Evolutionary conservation across 2,797 vertebrate species (phyloP).

Genomic region (Anguilla megastoma): DNA sequence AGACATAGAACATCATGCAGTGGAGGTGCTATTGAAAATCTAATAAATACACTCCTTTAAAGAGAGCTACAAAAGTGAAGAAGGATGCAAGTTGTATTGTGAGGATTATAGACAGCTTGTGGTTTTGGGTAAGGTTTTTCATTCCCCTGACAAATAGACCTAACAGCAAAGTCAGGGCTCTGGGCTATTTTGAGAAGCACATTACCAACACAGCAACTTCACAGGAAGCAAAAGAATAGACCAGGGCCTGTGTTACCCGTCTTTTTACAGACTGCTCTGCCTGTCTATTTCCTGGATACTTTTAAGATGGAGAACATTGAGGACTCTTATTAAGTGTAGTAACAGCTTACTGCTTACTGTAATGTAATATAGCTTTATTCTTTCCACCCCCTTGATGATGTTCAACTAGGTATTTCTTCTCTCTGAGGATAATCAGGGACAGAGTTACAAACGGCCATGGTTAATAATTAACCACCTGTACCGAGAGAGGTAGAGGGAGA

Average conservation of each 20-base stretch:
- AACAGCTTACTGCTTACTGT: not conserved
- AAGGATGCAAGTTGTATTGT: not conserved
- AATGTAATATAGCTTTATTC: not conserved
- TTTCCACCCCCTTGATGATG: not conserved
- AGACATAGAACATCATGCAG: not conserved
- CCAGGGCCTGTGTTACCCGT: not conserved
- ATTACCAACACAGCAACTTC: conserved; percentile 27
- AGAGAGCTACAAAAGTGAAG: not conserved
- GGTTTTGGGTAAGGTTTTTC: conserved; percentile 6
- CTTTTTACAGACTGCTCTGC: conserved; percentile 14
- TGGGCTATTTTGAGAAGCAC: conserved; percentile 25
- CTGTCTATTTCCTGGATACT: not conserved
- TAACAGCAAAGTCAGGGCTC: conserved; percentile 26
- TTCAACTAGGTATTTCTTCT: not conserved
- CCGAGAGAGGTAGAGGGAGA: not conserved
- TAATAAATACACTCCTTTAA: conserved; percentile 9
- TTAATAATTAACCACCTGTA: conserved; percentile 14
- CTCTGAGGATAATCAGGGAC: not conserved
- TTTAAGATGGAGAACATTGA: not conserved
- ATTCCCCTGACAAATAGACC: conserved; percentile 17
- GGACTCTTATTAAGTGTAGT: not conserved
- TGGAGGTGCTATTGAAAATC: not conserved
- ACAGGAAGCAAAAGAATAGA: conserved; percentile 10
- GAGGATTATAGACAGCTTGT: conserved; percentile 24
- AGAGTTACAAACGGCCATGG: not conserved